Percentiles rank a stretch among this genome's conserved stretches.
phyloP scores from a whole-genome alignment of 2,797 vertebrate genomes.

The Heliangelus exortis region DNA sequence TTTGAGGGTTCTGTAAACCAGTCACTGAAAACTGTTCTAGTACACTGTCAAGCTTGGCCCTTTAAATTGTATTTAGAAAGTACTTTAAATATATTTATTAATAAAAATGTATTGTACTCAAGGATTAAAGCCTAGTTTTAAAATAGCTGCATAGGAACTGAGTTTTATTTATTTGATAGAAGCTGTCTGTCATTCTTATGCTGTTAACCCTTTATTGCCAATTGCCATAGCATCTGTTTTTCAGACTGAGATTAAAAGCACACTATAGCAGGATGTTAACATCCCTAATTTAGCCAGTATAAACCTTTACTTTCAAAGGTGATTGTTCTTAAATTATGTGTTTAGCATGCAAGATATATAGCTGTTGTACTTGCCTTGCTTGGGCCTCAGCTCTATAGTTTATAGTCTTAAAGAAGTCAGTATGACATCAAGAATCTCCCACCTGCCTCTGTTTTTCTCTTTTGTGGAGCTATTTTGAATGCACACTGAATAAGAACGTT shows the following conservation, averaged over 20 bases:
- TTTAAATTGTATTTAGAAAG: conserved; percentile 40
- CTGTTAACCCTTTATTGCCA: conserved; percentile 45
- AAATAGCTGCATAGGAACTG: conserved; percentile 7
- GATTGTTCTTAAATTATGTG: background rate
- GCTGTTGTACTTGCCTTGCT: conserved; percentile 15
- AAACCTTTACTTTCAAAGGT: background rate
- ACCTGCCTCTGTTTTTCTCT: background rate
- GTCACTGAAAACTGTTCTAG: background rate
- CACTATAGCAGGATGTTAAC: background rate
- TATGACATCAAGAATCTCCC: background rate
- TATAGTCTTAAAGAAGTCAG: background rate
- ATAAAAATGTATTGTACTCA: background rate
- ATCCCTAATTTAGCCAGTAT: background rate
- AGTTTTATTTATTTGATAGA: conserved; percentile 12
- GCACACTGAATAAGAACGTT: background rate
- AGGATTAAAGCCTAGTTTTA: conserved; percentile 36
- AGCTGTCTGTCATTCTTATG: conserved; percentile 16
- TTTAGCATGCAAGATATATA: background rate
- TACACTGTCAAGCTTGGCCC: conserved; percentile 48
- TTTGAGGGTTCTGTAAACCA: background rate
- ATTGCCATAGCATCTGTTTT: background rate
- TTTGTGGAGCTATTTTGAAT: conserved; percentile 12
- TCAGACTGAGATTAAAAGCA: background rate
- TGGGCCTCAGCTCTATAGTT: conserved; percentile 62
- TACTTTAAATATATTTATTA: conserved; percentile 1